Base-by-base conservation (phyloP, 2,113 vertebrate species). In the Mormyrus iriodes region DNA sequence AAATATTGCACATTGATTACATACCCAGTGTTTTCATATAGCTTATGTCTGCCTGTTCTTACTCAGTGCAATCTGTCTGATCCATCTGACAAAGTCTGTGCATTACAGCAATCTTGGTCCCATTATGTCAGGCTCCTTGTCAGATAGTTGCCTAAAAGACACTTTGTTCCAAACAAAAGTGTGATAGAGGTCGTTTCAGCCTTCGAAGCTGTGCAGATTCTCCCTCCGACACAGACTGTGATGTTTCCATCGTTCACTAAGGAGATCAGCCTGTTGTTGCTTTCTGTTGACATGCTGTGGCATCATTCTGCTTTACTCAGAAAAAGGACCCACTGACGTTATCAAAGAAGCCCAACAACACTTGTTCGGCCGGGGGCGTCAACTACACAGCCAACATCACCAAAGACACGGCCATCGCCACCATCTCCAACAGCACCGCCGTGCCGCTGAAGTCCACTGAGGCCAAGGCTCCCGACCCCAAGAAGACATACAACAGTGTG, bases 401-500 rank as follows among this genome's bases (percentile, higher is more conserved):
- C n/a, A 98, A 98, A 94, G 98, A 98, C 87, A 92, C 96, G 0
- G 93, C 95, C 89, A 95, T 98, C 58, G 93, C 97, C 24, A 98
- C 97, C 89, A 97, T 97, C 83, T 96, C 97, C 82, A 98, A 97
- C 86, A 92, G 96, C 90, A 94, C 97, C 4, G 90, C 97, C 0
- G 95, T 96, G 65, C 96, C 97, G 88, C 95, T 95, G 84, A 98
- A 97, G 91, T 88, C 97, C 17, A 87, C 95, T 0, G 98, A 98
- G 92, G 94, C 96, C 93, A 98, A 98, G 94, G 93, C 96, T 0
- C 73, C 96, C 2, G 98, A 99, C 93, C 97, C 95, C 92, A 99
- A 98, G 96, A 99, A 99, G 95, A 99, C 98, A 89, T 99, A 99
- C 93, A 99, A 99, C 95, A 99, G 98, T 85, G 97, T 99, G 94